Base-by-base conservation (phyloP, 2,888 invertebrate species). In the Chironomus riparius region DNA sequence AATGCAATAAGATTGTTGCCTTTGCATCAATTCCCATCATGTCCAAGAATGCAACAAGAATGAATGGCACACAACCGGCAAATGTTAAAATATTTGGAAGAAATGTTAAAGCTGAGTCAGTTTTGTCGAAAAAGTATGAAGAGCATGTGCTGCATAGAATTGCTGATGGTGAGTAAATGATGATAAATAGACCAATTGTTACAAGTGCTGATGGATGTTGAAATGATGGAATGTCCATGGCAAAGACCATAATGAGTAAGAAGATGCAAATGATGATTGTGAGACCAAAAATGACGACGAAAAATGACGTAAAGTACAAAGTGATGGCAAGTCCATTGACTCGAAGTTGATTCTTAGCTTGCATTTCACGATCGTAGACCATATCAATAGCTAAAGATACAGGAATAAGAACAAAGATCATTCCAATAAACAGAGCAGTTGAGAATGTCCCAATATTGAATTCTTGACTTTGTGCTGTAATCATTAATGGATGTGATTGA, bases 281-380 rank as follows among this genome's bases (percentile, higher is more conserved):
- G 78, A 92, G 86, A 47, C 87, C 87, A 68, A 88, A 87, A 69
- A 93, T 85, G 7, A 93, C 90, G 24, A 91, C 87, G 81, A 92
- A 91, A 81, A 92, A 92, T 0, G 91, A 90, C 12, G 89, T 82
- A 82, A 92, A 92, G 82, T 92, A 92, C 87, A 91, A 88, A 79
- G 86, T 86, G 83, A 91, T 90, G 0, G 91, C 89, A 18, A 94
- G 84, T 0, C 94, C 94, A 81, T 94, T 92, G 18, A 93, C 92
- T 15, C 93, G 86, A 47, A 94, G 85, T 81, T 93, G 93, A 82
- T 93, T 93, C 82, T 92, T 91, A 0, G 92, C 91, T 85, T 91
- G 91, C 77, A 90, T 90, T 93, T 94, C 92, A 81, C 93, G 86
- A 83, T 94, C 94, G 81, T 91, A 90, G 0, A 94, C 93, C 83